These are phyloP conservation scores for Bovichtus variegatus DNA, from an alignment of 2,797 vertebrate species.

Conservation along the genomic window DNA sequence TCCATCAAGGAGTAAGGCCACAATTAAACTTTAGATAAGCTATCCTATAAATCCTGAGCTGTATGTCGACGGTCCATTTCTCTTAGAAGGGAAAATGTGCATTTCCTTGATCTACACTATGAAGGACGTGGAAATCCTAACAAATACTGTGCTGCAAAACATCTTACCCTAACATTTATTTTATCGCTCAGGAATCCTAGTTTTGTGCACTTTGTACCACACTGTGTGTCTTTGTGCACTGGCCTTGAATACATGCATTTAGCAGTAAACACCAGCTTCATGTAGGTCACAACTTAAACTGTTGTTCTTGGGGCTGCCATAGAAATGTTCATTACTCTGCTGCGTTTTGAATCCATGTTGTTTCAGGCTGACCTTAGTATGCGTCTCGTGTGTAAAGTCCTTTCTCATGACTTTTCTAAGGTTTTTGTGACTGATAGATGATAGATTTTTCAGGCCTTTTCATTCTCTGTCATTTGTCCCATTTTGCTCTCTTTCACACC, in stretches of 20 bases:
- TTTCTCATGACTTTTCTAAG: conserved; percentile 1
- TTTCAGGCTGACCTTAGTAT: neutral
- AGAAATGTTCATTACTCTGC: neutral
- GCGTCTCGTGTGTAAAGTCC: neutral
- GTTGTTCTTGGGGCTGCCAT: neutral
- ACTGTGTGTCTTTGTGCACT: neutral
- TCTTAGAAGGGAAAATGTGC: neutral
- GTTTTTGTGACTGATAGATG: neutral
- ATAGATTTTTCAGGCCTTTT: neutral
- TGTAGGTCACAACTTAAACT: neutral
- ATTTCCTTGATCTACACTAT: neutral
- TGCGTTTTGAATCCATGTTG: neutral
- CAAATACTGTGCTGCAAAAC: conserved; percentile 5
- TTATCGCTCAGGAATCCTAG: neutral
- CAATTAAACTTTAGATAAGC: neutral
- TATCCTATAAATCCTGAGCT: neutral
- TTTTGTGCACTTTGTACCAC: neutral
- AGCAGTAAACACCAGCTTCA: neutral
- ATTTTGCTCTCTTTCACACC: neutral
- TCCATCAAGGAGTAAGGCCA: neutral
- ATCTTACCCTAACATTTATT: neutral
- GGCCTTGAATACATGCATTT: neutral
- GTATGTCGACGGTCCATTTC: conserved; percentile 5
- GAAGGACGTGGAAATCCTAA: conserved; percentile 2
- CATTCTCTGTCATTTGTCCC: neutral